Percentiles rank a stretch among this genome's conserved stretches.
These are phyloP conservation scores for Noctilio leporinus DNA, from an alignment of 2,113 vertebrate species.

Conservation along the genomic window DNA sequence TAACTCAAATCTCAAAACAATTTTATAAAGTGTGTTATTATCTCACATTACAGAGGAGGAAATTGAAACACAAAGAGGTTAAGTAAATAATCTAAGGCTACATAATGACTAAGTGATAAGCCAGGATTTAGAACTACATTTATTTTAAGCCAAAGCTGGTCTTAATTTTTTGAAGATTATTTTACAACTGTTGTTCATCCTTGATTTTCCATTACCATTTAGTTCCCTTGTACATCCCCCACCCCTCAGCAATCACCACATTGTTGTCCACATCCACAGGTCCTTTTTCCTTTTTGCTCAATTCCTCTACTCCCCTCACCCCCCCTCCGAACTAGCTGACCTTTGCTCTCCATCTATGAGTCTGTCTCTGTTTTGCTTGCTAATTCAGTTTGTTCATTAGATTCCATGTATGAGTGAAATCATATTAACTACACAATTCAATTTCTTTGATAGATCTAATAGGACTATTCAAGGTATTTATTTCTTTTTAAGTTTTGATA, in stretches of 20 bases:
- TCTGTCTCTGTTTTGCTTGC: too few species aligned
- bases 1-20: not conserved
- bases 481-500: conserved; percentile 37
- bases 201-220: too few species aligned
- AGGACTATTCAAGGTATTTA: not conserved
- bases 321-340: too few species aligned
- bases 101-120: not conserved
- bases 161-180: not conserved
- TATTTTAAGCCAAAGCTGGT: not conserved
- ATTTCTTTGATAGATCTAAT: not conserved
- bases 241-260: too few species aligned
- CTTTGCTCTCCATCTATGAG: too few species aligned
- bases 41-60: not conserved
- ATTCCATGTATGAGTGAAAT: too few species aligned
- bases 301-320: too few species aligned
- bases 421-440: not conserved
- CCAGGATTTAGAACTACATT: not conserved
- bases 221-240: too few species aligned
- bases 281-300: too few species aligned
- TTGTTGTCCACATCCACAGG: too few species aligned
- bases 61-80: not conserved
- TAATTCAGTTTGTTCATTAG: too few species aligned
- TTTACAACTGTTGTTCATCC: too few species aligned
- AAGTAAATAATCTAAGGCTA: not conserved
- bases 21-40: conserved; percentile 1